Evolutionary conservation across 64 coral and sea anemone genomes (phyloP).

Genomic region (Stichodactyla helianthus): DNA sequence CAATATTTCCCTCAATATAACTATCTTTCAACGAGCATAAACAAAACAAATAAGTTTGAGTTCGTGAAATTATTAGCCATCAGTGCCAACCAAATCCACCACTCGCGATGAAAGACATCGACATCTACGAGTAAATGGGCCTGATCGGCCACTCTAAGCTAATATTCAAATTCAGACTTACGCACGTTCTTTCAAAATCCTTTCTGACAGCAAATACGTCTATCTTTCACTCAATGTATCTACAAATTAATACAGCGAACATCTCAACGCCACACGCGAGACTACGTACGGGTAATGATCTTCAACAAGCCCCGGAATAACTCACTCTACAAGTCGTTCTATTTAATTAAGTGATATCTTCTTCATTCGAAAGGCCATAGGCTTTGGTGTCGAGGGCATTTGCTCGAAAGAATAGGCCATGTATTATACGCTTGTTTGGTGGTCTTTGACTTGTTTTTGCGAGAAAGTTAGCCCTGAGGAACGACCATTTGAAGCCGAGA

Average conservation of each 20-base stretch:
- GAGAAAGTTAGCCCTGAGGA: neutral
- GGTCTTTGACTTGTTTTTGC: neutral
- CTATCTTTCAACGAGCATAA: neutral
- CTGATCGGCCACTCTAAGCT: neutral
- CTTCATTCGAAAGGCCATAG: slow-evolving; percentile 1
- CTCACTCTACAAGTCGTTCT: neutral
- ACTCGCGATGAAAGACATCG: neutral
- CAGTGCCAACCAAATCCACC: neutral
- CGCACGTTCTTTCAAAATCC: neutral
- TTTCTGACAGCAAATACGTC: neutral
- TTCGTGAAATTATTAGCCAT: neutral
- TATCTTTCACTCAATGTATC: neutral
- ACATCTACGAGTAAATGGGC: neutral
- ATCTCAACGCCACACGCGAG: slow-evolving; percentile 5
- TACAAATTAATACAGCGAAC: neutral
- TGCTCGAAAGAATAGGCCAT: neutral
- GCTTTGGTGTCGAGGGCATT: neutral
- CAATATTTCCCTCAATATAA: neutral
- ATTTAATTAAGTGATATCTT: slow-evolving; percentile 1
- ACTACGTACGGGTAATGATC: neutral
- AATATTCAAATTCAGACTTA: neutral
- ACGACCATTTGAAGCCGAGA: neutral
- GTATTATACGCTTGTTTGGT: neutral
- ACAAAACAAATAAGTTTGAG: neutral
- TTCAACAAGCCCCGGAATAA: neutral